A percentile compares a stretch with the other conserved stretches of the same genome.
phyloP scores from a whole-genome alignment of 1,140 invertebrate species.

The Bombus consobrinus region DNA sequence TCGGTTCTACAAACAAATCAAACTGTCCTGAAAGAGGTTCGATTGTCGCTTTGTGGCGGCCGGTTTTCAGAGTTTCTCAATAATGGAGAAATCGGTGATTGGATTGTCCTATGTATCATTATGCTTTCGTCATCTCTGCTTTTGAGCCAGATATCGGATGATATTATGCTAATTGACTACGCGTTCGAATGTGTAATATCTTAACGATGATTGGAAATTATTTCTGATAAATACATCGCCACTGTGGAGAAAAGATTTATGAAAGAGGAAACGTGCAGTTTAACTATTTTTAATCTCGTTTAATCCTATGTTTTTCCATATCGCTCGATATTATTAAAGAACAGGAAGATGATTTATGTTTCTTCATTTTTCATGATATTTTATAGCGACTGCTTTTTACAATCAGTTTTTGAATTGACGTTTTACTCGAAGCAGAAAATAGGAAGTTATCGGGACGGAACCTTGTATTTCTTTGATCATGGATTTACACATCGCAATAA shows the following conservation, averaged over 20 bases:
- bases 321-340: background rate
- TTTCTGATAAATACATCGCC: background rate
- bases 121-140: background rate
- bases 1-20: slow-evolving; percentile 67
- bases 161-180: slow-evolving; percentile 32
- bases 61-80: slow-evolving; percentile 65
- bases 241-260: background rate
- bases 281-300: too few relatives aligned
- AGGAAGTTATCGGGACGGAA: background rate
- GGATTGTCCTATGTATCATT: slow-evolving; percentile 3
- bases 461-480: slow-evolving; percentile 3
- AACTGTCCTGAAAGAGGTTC: slow-evolving; percentile 47
- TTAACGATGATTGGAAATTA: background rate
- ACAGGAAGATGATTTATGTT: background rate
- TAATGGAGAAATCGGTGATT: slow-evolving; percentile 59
- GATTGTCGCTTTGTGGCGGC: slow-evolving; percentile 65
- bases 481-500: slow-evolving; percentile 53
- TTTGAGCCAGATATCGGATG: background rate
- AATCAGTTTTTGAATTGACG: background rate
- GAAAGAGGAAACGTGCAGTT: background rate
- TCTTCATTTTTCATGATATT: background rate
- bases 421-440: background rate
- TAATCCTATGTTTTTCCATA: background rate
- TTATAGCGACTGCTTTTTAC: background rate
- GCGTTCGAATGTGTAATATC: background rate